These are phyloP conservation scores for Aporrectodea caliginosa DNA, from an alignment of 1,140 invertebrate species.

Conservation along the genomic window DNA sequence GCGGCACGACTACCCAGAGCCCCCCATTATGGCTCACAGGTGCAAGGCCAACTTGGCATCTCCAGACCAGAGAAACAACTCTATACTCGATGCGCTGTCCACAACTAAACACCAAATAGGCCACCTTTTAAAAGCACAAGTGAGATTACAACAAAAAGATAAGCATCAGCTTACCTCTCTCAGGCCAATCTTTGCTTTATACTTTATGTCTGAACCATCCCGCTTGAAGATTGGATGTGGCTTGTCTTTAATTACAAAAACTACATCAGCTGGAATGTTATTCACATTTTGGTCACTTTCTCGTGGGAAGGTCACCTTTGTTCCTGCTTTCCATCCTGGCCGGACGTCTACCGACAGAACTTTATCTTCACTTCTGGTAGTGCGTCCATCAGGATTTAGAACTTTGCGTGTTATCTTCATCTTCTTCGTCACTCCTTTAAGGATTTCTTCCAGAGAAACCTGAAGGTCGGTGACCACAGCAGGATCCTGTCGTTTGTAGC, in stretches of 20 bases:
- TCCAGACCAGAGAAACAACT: too few relatives aligned
- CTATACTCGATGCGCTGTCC: too few relatives aligned
- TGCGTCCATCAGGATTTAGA: constrained; percentile 62
- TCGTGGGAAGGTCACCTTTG: constrained; percentile 59
- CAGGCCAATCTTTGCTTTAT: constrained; percentile 82
- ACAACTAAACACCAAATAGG: too few relatives aligned
- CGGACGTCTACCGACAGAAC: constrained; percentile 73
- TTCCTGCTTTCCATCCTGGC: constrained; percentile 64
- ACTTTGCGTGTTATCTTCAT: constrained; percentile 76
- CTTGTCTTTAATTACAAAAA: constrained; percentile 98
- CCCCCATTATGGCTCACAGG: too few relatives aligned
- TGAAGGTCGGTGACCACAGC: constrained; percentile 93
- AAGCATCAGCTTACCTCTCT: constrained; percentile 70
- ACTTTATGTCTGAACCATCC: constrained; percentile 87
- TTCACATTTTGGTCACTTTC: constrained; percentile 77
- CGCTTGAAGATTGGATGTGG: constrained; percentile 88
- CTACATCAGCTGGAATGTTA: constrained; percentile 88
- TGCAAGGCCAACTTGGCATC: too few relatives aligned
- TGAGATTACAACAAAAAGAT: neutral
- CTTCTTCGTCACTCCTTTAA: constrained; percentile 72
- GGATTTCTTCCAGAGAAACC: constrained; percentile 85
- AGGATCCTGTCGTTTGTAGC: constrained; percentile 84
- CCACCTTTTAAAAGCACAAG: too few relatives aligned
- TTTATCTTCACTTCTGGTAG: constrained; percentile 67
- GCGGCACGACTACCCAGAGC: too few relatives aligned